These are phyloP conservation scores for Andricus grossulariae DNA, from an alignment of 1,140 invertebrate genomes.

Conservation along the genomic window DNA sequence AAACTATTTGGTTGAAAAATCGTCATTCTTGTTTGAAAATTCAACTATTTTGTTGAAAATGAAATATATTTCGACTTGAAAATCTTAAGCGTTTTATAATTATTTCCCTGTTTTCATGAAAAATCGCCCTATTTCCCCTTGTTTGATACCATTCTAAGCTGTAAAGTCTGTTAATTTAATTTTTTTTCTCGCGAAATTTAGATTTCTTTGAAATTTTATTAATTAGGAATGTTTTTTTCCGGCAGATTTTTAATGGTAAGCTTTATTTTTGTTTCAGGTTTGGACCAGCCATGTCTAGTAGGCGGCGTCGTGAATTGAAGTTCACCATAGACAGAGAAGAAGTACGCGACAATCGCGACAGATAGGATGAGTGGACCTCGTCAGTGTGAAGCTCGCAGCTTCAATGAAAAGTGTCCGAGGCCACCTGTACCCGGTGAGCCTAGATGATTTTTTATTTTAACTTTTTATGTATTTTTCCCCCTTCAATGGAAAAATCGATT, in stretches of 20 bases:
- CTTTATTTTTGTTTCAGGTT: conserved; percentile 64
- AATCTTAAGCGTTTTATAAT: too few species aligned
- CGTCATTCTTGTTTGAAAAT: too few species aligned
- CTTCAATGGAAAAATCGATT: too few species aligned
- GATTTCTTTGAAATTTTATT: neutral
- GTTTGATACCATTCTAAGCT: too few species aligned
- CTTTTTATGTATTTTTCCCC: neutral
- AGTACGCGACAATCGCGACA: conserved; percentile 70
- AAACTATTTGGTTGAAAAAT: too few species aligned
- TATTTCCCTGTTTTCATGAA: too few species aligned
- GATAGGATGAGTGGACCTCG: conserved; percentile 75
- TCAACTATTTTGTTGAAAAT: too few species aligned
- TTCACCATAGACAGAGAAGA: conserved; percentile 71
- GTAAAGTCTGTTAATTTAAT: neutral
- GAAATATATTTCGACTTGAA: too few species aligned
- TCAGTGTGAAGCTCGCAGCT: conserved; percentile 73
- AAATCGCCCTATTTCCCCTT: too few species aligned
- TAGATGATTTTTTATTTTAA: conserved; percentile 38
- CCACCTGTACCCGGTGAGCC: conserved; percentile 75
- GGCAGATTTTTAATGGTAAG: neutral
- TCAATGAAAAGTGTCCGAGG: conserved; percentile 77
- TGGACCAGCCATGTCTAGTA: conserved; percentile 75
- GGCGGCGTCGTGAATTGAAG: conserved; percentile 70
- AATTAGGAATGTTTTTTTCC: neutral
- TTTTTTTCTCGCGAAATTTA: neutral